These are phyloP conservation scores for Sigmodon hispidus DNA, from an alignment of 2,113 vertebrate genomes.

Conservation along the genomic window DNA sequence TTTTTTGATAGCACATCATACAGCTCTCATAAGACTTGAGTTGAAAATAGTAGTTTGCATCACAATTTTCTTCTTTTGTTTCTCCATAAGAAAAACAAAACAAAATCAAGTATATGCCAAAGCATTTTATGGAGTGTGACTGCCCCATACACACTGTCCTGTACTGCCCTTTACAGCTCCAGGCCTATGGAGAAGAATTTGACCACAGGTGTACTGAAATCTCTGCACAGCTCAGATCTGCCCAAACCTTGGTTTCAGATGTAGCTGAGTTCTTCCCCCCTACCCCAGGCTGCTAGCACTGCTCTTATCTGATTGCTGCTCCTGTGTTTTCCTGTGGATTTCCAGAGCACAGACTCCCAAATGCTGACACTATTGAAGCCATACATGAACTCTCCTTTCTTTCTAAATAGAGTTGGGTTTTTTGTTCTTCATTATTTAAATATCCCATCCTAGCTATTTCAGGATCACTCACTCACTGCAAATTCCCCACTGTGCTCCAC, in stretches of 20 bases:
- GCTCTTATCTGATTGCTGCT: background rate
- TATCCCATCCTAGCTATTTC: background rate
- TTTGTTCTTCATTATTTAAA: background rate
- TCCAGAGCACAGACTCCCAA: background rate
- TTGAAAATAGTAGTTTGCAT: background rate
- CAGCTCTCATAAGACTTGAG: background rate
- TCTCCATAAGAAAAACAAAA: background rate
- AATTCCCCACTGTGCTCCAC: background rate
- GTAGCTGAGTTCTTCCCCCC: rapidly evolving
- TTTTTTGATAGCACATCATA: background rate
- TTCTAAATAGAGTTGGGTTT: background rate
- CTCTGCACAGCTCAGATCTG: rapidly evolving
- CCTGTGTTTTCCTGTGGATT: background rate
- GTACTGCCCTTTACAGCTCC: rapidly evolving
- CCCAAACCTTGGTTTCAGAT: no score
- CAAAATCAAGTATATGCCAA: background rate
- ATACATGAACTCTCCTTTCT: background rate
- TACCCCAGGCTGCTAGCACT: rapidly evolving
- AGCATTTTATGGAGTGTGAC: background rate
- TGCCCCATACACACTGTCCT: no score
- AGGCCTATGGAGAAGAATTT: background rate
- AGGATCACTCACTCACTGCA: background rate
- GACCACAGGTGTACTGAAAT: background rate
- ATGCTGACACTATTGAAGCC: background rate
- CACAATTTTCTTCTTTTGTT: background rate